Evolutionary conservation across 2,888 invertebrate genomes (phyloP), one percentile per base, ranked within the genome.

Genomic region (Acleris cristana): DNA sequence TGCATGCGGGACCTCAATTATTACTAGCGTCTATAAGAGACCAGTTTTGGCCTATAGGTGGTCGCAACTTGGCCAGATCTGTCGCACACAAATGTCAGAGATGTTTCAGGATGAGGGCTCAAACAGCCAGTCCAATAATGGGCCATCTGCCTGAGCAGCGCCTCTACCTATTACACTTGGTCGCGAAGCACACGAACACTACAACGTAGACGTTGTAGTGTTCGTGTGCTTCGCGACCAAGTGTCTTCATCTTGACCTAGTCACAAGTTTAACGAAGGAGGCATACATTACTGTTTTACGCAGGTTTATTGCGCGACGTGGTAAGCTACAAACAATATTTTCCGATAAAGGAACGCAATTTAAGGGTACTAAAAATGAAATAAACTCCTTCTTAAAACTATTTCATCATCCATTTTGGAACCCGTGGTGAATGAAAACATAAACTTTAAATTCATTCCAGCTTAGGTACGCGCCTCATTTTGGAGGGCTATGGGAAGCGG

Each of bases 231-330:
- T n/a, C n/a, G 57, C 62, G 3, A 19, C 48, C 7, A 52, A 54
- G 30, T 53, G 53, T 26, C 19, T 67, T 19, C 62, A 67, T 48
- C 57, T 71, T 7, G 71, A 71, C 14, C 44, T 69, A 14, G 69
- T 71, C 54, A 64, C 64, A 6, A 56, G 52, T 26, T n/a, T 71
- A 12, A 61, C 26, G 5, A 26, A 26, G 26, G 26, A 26, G 4
- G 26, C 26, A 26, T 26, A 26, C 26, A 26, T 26, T n/a, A 52
- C 63, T 8, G 66, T 65, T 14, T 49, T 65, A 44, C 65, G 55
- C 30, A 49, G 70, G 18, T 70, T 69, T 51, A 65, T 70, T 12
- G 60, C 69, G 48, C 70, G 69, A 3, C 44, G 66, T 19, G 66
- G 66, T 14, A 59, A 64, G 40, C 23, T 18, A 5, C 49, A n/a